These are phyloP conservation scores for Corythucha ciliata DNA, from an alignment of 2,888 invertebrate species.

Conservation along the genomic window DNA sequence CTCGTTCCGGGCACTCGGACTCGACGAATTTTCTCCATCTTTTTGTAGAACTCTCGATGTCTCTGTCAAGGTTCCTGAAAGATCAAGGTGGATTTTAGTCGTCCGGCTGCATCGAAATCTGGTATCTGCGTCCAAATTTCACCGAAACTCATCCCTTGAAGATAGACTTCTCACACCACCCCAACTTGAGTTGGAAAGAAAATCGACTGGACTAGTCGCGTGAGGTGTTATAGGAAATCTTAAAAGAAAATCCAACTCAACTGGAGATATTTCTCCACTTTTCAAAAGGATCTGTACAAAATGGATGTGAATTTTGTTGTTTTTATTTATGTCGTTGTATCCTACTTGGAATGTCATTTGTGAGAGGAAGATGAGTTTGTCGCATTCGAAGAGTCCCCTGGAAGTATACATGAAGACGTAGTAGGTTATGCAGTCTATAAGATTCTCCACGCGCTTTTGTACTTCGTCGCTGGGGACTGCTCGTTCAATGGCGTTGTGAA, in stretches of 20 bases:
- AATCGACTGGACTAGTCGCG: constrained; percentile 89
- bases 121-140: too few species aligned
- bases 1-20: constrained; percentile 87
- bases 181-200: constrained; percentile 86
- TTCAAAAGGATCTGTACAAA: constrained; percentile 72
- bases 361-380: constrained; percentile 90
- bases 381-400: constrained; percentile 88
- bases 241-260: constrained; percentile 83
- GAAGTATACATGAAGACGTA: constrained; percentile 92
- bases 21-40: constrained; percentile 96
- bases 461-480: constrained; percentile 71
- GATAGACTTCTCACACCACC: constrained; percentile 88
- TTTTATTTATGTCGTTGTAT: background rate
- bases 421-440: constrained; percentile 90
- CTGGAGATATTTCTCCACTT: constrained; percentile 73
- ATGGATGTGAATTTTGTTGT: background rate
- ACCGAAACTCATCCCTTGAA: constrained; percentile 77
- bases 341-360: constrained; percentile 90
- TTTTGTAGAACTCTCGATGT: constrained; percentile 93
- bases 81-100: background rate
- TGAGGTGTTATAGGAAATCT: constrained; percentile 88
- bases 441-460: constrained; percentile 65
- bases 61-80: constrained; percentile 74
- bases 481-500: constrained; percentile 87
- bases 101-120: background rate